These are phyloP conservation scores for Perca flavescens DNA, from an alignment of 2,113 vertebrate species.

Conservation along the genomic window DNA sequence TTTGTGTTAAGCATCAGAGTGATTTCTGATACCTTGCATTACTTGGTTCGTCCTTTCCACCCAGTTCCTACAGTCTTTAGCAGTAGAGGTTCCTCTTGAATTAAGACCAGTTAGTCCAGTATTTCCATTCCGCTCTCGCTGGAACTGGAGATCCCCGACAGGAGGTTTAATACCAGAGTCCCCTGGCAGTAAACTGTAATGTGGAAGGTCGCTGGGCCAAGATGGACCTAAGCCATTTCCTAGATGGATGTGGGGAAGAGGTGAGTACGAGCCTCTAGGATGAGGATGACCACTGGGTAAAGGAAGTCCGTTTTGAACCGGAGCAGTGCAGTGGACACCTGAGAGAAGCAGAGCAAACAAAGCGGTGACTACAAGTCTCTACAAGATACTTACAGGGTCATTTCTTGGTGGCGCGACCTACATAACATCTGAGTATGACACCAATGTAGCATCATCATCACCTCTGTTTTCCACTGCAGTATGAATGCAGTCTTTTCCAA, in stretches of 20 bases:
- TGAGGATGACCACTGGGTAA: conserved; percentile 51
- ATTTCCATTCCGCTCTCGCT: conserved; percentile 65
- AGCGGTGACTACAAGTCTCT: background rate
- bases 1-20: background rate
- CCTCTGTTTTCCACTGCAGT: conserved; percentile 73
- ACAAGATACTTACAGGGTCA: background rate
- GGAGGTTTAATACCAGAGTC: conserved; percentile 45
- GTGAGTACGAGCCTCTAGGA: conserved; percentile 68
- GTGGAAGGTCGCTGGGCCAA: conserved; percentile 72
- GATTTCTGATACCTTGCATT: conserved; percentile 68
- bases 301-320: conserved; percentile 72
- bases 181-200: conserved; percentile 60
- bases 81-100: conserved; percentile 80
- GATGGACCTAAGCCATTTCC: conserved; percentile 72
- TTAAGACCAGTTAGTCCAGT: conserved; percentile 58
- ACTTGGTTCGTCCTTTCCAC: conserved; percentile 74
- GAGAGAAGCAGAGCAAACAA: conserved; percentile 28
- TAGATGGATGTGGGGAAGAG: conserved; percentile 74
- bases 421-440: background rate
- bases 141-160: conserved; percentile 44
- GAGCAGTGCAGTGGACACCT: conserved; percentile 75
- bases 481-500: conserved; percentile 61
- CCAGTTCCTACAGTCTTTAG: conserved; percentile 76
- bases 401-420: background rate
- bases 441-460: conserved; percentile 28